Evolutionary conservation across 1,140 invertebrate genomes (phyloP), one percentile per base, ranked within the genome.

Genomic region (Drosophila arizonae): DNA sequence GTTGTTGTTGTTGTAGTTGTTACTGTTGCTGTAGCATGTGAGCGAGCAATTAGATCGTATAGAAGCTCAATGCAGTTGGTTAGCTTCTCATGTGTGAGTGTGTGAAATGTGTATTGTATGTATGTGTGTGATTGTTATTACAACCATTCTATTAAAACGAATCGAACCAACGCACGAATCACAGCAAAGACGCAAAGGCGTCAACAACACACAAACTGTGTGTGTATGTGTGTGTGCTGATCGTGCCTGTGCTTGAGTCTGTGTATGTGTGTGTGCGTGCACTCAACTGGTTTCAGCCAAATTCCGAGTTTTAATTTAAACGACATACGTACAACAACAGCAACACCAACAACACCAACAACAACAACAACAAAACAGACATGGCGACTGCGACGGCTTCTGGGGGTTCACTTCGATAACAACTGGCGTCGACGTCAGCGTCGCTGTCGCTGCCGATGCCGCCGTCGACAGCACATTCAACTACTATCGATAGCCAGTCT

Each of bases 301-400:
- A 88, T 88, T 88, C 77, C 82, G 84, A 78, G 76, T 64, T 87
- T 86, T 87, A 87, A 82, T 87, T 87, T 79, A 79, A 87, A 71
- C 81, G 80, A 64, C 67, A 52, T 68, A 64, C 75, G 56, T 68
- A 57, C 77, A 50, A 68, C 72, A 65, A 58, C 74, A 80, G 50
- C 73, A 58, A 62, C 58, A 67, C 55, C 71, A 84, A 71, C 46
- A 68, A 81, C 66, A 66, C 1, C 21, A 24, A 24, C 21, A 69
- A 79, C 66, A 67, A 60, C 50, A 60, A 60, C 43, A 55, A 66
- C 8, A 4, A 33, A n/a, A 17, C 28, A 54, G 21, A 26, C 17
- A 24, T 41, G 55, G 39, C 55, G 55, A 43, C 54, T 54, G 48
- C 58, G 24, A 62, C 63, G 17, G 52, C 43, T 30, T 48, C 24